phyloP scores from a whole-genome alignment of 2,113 vertebrate genomes.

The Eurystomus gularis region DNA sequence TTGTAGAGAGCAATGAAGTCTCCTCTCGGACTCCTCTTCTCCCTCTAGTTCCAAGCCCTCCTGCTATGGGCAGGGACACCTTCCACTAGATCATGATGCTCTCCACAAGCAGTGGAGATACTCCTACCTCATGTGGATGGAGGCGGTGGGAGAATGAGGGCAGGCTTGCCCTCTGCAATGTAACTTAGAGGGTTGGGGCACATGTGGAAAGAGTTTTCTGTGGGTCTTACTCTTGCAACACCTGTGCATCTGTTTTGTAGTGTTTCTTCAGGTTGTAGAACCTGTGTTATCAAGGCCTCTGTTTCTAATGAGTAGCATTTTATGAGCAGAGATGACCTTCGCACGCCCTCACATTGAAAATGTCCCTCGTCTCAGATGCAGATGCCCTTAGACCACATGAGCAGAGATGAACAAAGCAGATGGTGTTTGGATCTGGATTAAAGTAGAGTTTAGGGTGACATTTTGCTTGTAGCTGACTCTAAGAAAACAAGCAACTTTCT shows the following conservation, averaged over 20 bases:
- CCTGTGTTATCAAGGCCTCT: background rate
- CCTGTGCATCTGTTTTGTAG: background rate
- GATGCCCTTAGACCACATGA: background rate
- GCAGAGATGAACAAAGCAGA: slow-evolving; percentile 24
- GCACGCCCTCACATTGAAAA: background rate
- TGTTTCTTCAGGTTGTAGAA: background rate
- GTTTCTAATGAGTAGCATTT: background rate
- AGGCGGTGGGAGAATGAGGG: background rate
- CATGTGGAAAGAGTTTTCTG: background rate
- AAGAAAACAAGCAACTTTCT: slow-evolving; percentile 19
- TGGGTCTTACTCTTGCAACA: background rate
- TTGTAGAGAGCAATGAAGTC: no score
- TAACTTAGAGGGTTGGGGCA: fast-evolving
- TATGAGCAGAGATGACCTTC: background rate
- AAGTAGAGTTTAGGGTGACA: background rate
- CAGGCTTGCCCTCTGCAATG: background rate
- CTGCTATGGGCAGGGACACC: background rate
- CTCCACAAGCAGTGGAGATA: background rate
- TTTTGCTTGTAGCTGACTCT: background rate
- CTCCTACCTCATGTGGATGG: fast-evolving
- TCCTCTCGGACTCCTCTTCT: no score
- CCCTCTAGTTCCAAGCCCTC: background rate
- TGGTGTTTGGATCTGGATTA: slow-evolving; percentile 1
- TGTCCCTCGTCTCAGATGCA: background rate
- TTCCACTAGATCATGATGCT: background rate